Conservation (phyloP, 2,888 invertebrate genomes). For the Cantharis rufa region DNA sequence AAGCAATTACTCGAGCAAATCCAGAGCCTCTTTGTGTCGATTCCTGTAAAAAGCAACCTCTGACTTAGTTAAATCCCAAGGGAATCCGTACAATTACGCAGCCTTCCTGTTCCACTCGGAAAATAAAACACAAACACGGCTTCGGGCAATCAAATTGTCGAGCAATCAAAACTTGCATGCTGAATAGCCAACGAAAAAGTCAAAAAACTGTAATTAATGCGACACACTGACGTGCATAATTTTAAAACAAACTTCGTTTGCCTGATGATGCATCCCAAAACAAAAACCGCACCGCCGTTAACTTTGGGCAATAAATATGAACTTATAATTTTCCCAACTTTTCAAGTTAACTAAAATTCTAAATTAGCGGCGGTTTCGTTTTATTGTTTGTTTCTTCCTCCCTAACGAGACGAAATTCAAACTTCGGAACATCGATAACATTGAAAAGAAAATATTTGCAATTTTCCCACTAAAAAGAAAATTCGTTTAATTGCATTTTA, state of each 20-base stretch:
- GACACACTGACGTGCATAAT: neutral
- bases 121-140: conserved; percentile 19
- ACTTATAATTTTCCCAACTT: neutral
- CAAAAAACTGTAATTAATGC: neutral
- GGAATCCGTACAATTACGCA: conserved; percentile 23
- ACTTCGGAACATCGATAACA: neutral
- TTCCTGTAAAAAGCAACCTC: conserved; percentile 25
- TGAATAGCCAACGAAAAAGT: neutral
- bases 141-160: neutral
- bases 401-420: neutral
- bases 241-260: neutral
- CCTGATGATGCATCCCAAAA: neutral
- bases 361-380: neutral
- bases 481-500: neutral
- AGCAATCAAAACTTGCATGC: neutral
- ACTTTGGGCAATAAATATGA: neutral
- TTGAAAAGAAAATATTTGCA: neutral
- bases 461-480: neutral
- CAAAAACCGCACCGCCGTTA: neutral
- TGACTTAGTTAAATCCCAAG: conserved; percentile 25
- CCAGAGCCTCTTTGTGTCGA: conserved; percentile 25
- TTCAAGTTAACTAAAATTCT: neutral
- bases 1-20: conserved; percentile 31
- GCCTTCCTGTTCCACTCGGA: conserved; percentile 13
- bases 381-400: neutral